Conservation (phyloP, 2,797 vertebrate genomes). For the Eurystomus glaucurus region DNA sequence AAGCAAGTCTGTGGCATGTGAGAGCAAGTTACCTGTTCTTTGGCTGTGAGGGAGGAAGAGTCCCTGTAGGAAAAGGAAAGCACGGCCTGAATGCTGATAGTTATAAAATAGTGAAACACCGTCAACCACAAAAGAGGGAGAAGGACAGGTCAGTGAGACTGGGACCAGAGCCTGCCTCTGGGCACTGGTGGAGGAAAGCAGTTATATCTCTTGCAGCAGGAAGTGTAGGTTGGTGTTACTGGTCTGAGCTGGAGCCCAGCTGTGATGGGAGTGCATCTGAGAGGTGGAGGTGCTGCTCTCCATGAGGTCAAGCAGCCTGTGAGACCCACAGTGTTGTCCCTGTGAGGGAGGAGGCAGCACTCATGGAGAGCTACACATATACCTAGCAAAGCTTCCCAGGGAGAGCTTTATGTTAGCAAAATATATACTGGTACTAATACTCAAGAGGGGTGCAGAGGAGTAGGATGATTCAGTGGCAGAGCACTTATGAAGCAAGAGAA, state of each 20-base stretch:
- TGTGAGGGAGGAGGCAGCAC: background rate
- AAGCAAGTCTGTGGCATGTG: slow-evolving; percentile 51
- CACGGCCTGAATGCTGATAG: background rate
- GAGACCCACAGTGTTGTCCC: background rate
- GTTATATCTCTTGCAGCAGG: background rate
- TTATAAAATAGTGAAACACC: background rate
- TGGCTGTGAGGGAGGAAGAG: background rate
- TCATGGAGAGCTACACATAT: background rate
- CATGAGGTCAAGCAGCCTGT: background rate
- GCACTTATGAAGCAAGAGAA: background rate
- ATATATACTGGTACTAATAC: background rate
- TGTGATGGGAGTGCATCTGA: background rate
- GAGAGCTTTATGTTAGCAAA: background rate
- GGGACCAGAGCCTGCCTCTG: background rate
- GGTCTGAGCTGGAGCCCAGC: background rate
- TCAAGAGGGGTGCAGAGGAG: background rate
- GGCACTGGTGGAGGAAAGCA: background rate
- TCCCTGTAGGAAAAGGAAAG: background rate
- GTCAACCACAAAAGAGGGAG: background rate
- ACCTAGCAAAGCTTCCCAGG: background rate
- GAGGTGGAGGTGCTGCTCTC: background rate
- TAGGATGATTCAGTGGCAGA: background rate
- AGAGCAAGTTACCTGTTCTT: slow-evolving; percentile 37
- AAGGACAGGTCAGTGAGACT: background rate
- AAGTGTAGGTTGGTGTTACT: background rate